phyloP scores from a whole-genome alignment of 2,888 invertebrate species.

The Scaptodrosophila latifasciaeformis region DNA sequence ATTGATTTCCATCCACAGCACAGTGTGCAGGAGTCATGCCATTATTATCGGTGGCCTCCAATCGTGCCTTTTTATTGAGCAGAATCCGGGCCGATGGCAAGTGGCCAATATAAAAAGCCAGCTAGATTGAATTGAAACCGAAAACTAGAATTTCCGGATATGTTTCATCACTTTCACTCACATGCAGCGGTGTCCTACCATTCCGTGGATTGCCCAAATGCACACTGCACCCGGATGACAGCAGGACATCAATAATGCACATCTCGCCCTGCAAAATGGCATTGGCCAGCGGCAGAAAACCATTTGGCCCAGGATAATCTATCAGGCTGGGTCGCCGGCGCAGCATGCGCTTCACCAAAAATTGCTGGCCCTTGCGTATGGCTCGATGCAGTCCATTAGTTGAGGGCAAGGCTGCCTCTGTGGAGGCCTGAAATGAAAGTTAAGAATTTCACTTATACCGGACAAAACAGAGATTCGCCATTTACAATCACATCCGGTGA shows the following conservation, averaged over 20 bases:
- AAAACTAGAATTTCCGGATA: background rate
- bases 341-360: constrained; percentile 72
- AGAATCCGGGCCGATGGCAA: constrained; percentile 71
- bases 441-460: background rate
- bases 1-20: constrained; percentile 73
- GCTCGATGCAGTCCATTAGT: constrained; percentile 70
- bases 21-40: constrained; percentile 73
- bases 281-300: constrained; percentile 72
- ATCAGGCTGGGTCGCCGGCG: constrained; percentile 67
- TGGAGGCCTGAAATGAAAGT: constrained; percentile 57
- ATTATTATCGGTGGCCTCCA: constrained; percentile 70
- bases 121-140: constrained; percentile 35
- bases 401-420: constrained; percentile 65
- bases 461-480: background rate
- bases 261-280: constrained; percentile 71
- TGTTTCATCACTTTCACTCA: constrained; percentile 36
- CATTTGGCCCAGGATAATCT: constrained; percentile 71
- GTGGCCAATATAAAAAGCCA: constrained; percentile 73
- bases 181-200: constrained; percentile 72
- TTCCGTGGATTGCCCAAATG: constrained; percentile 69
- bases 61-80: constrained; percentile 71
- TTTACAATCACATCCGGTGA: constrained; percentile 70
- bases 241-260: constrained; percentile 70
- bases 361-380: constrained; percentile 72
- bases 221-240: constrained; percentile 69